phyloP scores from a whole-genome alignment of 1,140 invertebrate species.

The Parapsyche elsis region DNA sequence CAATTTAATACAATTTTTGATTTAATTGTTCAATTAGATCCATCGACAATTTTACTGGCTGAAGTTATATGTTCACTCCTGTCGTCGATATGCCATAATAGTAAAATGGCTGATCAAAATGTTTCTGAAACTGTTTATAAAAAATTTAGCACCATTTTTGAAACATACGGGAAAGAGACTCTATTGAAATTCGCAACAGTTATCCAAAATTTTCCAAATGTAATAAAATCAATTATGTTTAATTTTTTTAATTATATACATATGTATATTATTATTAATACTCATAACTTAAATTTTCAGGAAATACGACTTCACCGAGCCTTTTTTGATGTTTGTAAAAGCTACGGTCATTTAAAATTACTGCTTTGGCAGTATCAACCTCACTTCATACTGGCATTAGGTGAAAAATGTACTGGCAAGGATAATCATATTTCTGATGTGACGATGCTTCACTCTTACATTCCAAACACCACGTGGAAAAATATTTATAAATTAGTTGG shows the following conservation, averaged over 20 bases:
- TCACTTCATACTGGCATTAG: background rate
- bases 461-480: constrained; percentile 42
- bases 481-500: constrained; percentile 38
- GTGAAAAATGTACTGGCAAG: background rate
- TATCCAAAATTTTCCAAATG: constrained; percentile 17
- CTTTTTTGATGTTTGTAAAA: constrained; percentile 44
- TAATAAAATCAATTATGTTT: constrained; percentile 14
- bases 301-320: constrained; percentile 18
- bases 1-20: background rate
- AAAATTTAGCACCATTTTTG: constrained; percentile 59
- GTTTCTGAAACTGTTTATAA: constrained; percentile 51
- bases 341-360: constrained; percentile 47
- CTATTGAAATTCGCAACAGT: constrained; percentile 39
- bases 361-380: constrained; percentile 46
- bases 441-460: constrained; percentile 37
- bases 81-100: constrained; percentile 37
- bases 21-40: constrained; percentile 34
- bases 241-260: background rate
- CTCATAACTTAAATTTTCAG: constrained; percentile 40
- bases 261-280: background rate
- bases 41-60: constrained; percentile 36
- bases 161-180: constrained; percentile 49
- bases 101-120: constrained; percentile 46
- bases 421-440: constrained; percentile 39
- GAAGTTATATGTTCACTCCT: constrained; percentile 43